Evolutionary conservation across 2,888 invertebrate species (phyloP).

Genomic region (Calameuta pallipes): DNA sequence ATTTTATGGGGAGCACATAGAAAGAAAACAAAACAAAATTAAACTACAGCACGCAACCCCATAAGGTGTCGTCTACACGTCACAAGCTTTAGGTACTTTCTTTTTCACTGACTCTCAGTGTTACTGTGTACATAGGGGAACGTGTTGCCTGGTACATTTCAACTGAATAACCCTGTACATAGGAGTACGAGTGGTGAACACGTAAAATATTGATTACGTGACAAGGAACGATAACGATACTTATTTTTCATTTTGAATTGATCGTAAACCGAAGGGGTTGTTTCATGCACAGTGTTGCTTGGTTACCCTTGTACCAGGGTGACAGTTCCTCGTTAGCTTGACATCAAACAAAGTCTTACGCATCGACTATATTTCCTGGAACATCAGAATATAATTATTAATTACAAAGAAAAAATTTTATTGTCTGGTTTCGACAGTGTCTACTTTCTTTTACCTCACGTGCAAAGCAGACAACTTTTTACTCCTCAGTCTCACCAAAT

Average conservation of each 20-base stretch:
- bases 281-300: not conserved
- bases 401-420: not conserved
- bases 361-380: not conserved
- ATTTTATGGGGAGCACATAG: not conserved
- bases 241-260: not conserved
- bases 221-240: not conserved
- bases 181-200: not conserved
- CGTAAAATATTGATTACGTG: not conserved
- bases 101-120: not conserved
- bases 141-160: not conserved
- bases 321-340: not conserved
- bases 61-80: not conserved
- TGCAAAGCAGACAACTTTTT: not conserved
- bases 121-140: not conserved
- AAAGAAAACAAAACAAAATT: not conserved
- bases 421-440: not conserved
- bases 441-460: not conserved
- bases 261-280: not conserved
- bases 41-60: not conserved
- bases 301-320: not conserved
- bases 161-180: not conserved
- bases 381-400: not conserved
- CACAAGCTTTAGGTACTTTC: not conserved
- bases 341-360: not conserved
- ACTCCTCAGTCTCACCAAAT: not conserved